Evolutionary conservation across 2,888 invertebrate genomes (phyloP).

Genomic region (Piscicola geometra): DNA sequence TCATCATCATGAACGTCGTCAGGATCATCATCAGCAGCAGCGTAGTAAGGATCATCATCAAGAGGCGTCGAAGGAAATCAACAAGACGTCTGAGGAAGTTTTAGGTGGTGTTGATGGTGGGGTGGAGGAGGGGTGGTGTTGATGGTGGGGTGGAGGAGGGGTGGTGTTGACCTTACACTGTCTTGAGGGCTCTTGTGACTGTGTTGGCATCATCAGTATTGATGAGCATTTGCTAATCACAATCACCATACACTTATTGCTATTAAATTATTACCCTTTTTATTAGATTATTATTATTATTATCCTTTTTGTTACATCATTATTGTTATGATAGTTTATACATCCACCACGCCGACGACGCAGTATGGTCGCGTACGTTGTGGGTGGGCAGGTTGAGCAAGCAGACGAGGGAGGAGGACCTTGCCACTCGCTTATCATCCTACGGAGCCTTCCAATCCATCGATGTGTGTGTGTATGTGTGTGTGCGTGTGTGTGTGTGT

Average conservation of each 20-base stretch:
- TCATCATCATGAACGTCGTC: not conserved
- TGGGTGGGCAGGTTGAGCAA: conserved; percentile 97
- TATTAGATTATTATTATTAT: not conserved
- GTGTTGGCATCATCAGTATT: too few relatives aligned
- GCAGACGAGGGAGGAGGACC: conserved; percentile 84
- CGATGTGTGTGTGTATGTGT: conserved; percentile 65
- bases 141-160: too few relatives aligned
- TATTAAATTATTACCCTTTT: too few relatives aligned
- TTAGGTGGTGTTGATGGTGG: not conserved
- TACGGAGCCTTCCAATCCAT: conserved; percentile 59
- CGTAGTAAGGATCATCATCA: too few relatives aligned
- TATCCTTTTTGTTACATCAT: not conserved
- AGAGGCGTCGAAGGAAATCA: not conserved
- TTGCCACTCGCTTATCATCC: conserved; percentile 70
- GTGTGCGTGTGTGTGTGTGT: too few relatives aligned
- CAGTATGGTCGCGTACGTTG: conserved; percentile 83
- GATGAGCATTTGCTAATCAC: too few relatives aligned
- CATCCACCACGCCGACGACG: not conserved
- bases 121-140: too few relatives aligned
- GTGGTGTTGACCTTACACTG: too few relatives aligned
- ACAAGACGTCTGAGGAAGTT: not conserved
- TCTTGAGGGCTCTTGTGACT: too few relatives aligned
- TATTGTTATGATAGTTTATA: not conserved
- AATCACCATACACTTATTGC: too few relatives aligned
- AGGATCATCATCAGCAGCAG: too few relatives aligned